Evolutionary conservation across 2,113 vertebrate species (phyloP).

Genomic region (Pterophyllum scalare): DNA sequence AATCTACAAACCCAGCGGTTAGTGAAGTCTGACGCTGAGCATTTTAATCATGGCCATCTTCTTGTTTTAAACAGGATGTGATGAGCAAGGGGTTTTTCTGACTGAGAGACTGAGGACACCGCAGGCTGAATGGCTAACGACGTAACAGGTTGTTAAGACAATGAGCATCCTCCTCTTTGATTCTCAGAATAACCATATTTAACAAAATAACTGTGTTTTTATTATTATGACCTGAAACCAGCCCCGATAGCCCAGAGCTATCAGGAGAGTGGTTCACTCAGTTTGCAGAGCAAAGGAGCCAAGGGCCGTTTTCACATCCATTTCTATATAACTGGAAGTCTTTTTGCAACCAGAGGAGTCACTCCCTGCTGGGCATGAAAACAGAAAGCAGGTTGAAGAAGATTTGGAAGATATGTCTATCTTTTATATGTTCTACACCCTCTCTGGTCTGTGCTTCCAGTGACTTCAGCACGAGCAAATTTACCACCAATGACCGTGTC

Average conservation of each 20-base stretch:
- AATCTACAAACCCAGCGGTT: neutral
- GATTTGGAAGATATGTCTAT: too few relatives aligned
- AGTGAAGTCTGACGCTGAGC: neutral
- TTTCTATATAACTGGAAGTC: neutral
- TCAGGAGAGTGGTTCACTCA: too few relatives aligned
- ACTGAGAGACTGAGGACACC: neutral
- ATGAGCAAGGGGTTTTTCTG: accelerated
- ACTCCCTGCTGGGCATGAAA: too few relatives aligned
- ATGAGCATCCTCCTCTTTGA: neutral
- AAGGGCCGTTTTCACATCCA: neutral
- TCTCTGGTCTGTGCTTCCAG: neutral
- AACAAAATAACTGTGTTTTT: neutral
- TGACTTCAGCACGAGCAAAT: too few relatives aligned
- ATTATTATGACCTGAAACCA: neutral
- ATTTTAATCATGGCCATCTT: neutral
- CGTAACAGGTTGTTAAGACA: neutral
- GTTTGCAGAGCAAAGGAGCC: neutral
- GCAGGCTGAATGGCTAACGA: accelerated
- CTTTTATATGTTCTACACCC: too few relatives aligned
- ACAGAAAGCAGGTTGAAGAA: too few relatives aligned
- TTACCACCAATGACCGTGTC: neutral
- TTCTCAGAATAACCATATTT: neutral
- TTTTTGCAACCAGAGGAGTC: neutral
- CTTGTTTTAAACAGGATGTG: neutral
- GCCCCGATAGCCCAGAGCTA: neutral